Evolutionary conservation across 1,140 invertebrate genomes (phyloP).

Genomic region (Drosophila prosaltans): DNA sequence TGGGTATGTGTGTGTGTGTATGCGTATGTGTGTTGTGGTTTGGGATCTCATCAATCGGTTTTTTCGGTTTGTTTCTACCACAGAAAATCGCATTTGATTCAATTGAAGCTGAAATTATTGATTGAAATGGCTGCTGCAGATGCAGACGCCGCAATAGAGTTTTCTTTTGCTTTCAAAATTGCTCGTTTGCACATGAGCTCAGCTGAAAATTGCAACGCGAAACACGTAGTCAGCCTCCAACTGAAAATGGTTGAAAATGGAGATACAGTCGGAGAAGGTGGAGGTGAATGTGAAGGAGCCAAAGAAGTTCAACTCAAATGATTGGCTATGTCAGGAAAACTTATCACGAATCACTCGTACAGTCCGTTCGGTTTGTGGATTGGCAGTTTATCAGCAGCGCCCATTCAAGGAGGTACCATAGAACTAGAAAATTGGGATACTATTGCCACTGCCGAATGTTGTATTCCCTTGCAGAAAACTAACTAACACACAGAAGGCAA

Average conservation of each 20-base stretch:
- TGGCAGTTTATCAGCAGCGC: slow-evolving; percentile 55
- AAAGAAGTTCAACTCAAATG: slow-evolving; percentile 47
- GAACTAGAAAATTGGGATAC: not conserved
- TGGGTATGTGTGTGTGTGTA: not conserved
- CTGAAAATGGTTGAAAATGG: not conserved
- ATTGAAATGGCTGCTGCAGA: slow-evolving; percentile 53
- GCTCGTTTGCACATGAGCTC: slow-evolving; percentile 77
- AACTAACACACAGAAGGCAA: too few relatives aligned
- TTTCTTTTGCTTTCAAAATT: slow-evolving; percentile 52
- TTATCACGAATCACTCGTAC: slow-evolving; percentile 64
- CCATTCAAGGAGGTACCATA: not conserved
- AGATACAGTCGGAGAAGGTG: slow-evolving; percentile 2
- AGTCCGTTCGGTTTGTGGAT: slow-evolving; percentile 44
- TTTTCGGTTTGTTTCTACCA: not conserved
- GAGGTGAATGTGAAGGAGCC: slow-evolving; percentile 8
- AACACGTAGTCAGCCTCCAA: slow-evolving; percentile 59
- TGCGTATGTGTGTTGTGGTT: not conserved
- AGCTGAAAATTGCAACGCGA: slow-evolving; percentile 76
- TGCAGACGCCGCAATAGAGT: slow-evolving; percentile 41
- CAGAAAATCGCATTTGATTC: slow-evolving; percentile 69
- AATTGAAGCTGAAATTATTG: slow-evolving; percentile 71
- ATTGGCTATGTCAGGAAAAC: slow-evolving; percentile 75
- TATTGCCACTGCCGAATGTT: too few relatives aligned
- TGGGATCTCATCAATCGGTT: slow-evolving; percentile 4
- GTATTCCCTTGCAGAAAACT: too few relatives aligned